These are phyloP conservation scores for Lepilemur septentrionalis DNA, from an alignment of 2,797 vertebrate species.

Conservation along the genomic window DNA sequence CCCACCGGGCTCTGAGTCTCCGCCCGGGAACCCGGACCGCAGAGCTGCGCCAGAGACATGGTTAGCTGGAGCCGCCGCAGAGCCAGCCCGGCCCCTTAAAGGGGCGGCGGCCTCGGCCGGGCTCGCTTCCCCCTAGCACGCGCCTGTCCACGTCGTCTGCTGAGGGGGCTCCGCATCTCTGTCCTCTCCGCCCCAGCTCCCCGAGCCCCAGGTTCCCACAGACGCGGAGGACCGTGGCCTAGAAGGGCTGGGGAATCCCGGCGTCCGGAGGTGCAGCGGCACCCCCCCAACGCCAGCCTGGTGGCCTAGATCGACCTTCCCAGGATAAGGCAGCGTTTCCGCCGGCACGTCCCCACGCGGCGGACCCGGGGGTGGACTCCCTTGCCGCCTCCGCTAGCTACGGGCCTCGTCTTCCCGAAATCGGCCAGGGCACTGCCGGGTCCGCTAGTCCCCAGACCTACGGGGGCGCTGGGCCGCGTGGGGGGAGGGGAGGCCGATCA, in stretches of 20 bases:
- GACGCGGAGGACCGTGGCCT: not conserved
- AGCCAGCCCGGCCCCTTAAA: conserved; percentile 67
- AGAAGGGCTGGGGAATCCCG: not conserved
- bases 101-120: not conserved
- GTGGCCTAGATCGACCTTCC: not conserved
- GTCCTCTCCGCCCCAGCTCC: not conserved
- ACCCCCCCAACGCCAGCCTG: not conserved
- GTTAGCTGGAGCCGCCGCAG: conserved; percentile 35
- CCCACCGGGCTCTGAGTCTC: fast-evolving
- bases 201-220: not conserved
- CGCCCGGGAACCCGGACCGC: not conserved
- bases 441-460: not conserved
- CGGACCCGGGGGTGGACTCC: not conserved
- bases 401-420: not conserved
- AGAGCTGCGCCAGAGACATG: not conserved
- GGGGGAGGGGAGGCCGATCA: too few species aligned
- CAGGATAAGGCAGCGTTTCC: not conserved
- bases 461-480: not conserved
- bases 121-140: not conserved
- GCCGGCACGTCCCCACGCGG: not conserved
- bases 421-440: not conserved
- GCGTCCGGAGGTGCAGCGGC: not conserved
- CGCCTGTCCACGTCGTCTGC: not conserved
- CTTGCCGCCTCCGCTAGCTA: not conserved
- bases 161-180: not conserved